Base-by-base conservation (phyloP, 2,797 vertebrate species). In the Gymnopithys bicolor region DNA sequence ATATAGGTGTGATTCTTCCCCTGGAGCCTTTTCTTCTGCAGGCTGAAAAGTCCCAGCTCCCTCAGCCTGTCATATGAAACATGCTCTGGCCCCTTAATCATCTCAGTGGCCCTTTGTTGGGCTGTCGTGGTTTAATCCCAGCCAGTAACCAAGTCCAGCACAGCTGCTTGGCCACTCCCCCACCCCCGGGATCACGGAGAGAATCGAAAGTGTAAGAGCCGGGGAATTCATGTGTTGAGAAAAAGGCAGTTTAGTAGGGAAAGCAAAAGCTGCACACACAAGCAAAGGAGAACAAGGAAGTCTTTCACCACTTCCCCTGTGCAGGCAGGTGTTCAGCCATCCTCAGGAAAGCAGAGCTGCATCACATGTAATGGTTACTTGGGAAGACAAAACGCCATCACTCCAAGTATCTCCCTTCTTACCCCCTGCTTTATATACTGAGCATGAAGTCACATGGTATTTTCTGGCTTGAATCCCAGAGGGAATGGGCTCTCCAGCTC, bases 121-220 rank as follows among this genome's bases (percentile, higher is more conserved):
- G 37, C n/a, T 56, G 18, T 27, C 7, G 4, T 53, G 67, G 9
- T 73, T 78, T 67, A 41, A 35, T 22, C 59, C 45, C 12, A 46
- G 45, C 45, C 51, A 25, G 5, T 51, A 35, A 39, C 19, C 46
- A 46, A 16, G 33, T 13, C 16, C 39, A 27, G 7, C 22, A 2
- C 33, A 66, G 52, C 52, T 71, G 52, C 59, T 53, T 18, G 6
- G 22, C 48, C 1, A 0, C 30, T 71, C 12, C 24, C 25, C 10
- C 0, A 0, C 19, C 11, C 30, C 30, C 9, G 30, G 67, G 30
- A 41, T 53, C 27, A 1, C 1, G 22, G 22, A 60, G 39, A 66
- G 30, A 59, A 59, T 18, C 2, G 1, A 41, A 66, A 24, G 25
- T 51, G 37, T 27, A 5, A 23, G 63, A 84, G 59, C 59, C 28